Conservation (phyloP, 92 coral and sea anemone species). For the Parazoanthus atlanticus region DNA sequence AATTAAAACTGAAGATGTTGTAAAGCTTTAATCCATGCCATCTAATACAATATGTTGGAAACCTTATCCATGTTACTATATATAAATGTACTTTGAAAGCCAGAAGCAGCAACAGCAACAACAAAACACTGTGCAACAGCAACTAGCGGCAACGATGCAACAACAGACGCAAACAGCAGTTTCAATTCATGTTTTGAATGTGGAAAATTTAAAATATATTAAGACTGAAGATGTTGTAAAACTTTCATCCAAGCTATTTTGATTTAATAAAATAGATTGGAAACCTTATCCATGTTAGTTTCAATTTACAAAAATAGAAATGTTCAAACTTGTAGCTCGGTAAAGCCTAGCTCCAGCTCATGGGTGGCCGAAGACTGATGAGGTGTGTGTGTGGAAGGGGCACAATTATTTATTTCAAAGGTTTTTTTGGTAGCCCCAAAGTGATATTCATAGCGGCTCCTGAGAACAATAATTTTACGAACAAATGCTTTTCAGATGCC, state of each 20-base stretch:
- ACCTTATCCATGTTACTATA: neutral
- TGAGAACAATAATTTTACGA: no score
- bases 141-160: no score
- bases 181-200: slow-evolving; percentile 17
- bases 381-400: no score
- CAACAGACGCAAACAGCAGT: slow-evolving; percentile 29
- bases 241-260: neutral
- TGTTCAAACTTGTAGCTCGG: slow-evolving; percentile 1
- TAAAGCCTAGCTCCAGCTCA: neutral
- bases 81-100: neutral
- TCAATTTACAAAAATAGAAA: neutral
- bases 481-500: no score
- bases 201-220: neutral
- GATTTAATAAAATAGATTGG: neutral
- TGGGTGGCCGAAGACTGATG: neutral
- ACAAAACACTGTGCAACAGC: no score
- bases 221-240: slow-evolving; percentile 17
- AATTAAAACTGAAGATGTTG: slow-evolving; percentile 13
- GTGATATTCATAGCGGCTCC: no score
- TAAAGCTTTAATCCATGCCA: neutral
- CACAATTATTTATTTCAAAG: no score
- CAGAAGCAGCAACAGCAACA: no score
- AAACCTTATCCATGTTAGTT: neutral
- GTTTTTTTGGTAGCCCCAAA: no score
- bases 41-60: neutral